These are phyloP conservation scores for Coreius guichenoti DNA, from an alignment of 2,797 vertebrate genomes.

Conservation along the genomic window DNA sequence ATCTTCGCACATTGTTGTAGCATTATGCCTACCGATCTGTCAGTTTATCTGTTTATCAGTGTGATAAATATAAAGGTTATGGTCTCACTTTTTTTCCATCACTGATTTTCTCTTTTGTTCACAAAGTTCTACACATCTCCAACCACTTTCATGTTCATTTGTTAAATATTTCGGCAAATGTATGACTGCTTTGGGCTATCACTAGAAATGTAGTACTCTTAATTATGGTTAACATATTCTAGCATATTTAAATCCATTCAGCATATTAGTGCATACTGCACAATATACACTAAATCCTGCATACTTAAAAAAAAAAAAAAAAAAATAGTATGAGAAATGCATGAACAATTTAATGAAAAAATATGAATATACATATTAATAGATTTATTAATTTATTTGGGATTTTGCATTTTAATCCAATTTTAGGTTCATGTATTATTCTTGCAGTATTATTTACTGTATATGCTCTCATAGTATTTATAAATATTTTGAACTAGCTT, in stretches of 20 bases:
- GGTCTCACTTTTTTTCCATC: background rate
- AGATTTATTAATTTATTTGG: background rate
- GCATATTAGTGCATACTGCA: background rate
- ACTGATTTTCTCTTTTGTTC: background rate
- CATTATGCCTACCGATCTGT: conserved; percentile 63
- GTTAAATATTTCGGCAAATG: background rate
- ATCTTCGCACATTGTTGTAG: conserved; percentile 63
- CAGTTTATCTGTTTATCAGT: no score
- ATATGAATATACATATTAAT: background rate
- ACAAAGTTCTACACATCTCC: background rate
- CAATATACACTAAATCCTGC: background rate
- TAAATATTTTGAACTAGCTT: background rate
- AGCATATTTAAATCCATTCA: background rate
- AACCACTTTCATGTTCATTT: background rate
- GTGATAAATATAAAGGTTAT: conserved; percentile 14
- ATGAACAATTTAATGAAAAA: background rate
- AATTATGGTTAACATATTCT: background rate
- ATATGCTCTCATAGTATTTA: background rate
- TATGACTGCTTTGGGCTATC: background rate
- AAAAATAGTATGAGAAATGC: background rate
- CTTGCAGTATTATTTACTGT: background rate
- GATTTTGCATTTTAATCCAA: background rate
- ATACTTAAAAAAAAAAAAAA: background rate
- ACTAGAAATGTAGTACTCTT: no score
- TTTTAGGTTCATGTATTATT: background rate